Conservation (phyloP, 2,113 vertebrate species). For the Sialia sialis region DNA sequence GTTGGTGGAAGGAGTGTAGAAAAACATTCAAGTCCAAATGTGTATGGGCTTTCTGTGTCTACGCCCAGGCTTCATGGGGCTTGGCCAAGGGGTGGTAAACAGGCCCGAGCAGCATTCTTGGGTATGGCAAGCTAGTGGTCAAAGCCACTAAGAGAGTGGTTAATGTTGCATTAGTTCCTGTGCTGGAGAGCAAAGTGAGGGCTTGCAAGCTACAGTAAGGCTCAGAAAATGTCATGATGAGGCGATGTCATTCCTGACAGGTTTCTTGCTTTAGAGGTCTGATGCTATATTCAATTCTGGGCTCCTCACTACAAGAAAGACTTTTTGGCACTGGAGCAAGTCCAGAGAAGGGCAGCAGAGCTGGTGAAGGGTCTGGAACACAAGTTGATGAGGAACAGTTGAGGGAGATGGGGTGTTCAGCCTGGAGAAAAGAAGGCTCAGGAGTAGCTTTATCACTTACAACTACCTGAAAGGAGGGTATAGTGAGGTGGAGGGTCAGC, state of each 20-base stretch:
- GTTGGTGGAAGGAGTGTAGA: not conserved
- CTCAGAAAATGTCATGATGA: not conserved
- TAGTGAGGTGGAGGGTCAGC: not conserved
- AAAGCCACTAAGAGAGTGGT: not conserved
- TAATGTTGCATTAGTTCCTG: not conserved
- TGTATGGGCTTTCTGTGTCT: not conserved
- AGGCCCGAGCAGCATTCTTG: not conserved
- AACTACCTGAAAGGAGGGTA: not conserved
- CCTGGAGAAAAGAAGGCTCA: not conserved
- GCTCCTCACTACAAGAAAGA: not conserved
- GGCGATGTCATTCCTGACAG: not conserved
- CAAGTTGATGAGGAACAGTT: not conserved
- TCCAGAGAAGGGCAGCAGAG: not conserved
- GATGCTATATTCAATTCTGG: not conserved
- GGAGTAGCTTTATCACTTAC: not conserved
- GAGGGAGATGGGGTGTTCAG: not conserved
- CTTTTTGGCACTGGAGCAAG: not conserved
- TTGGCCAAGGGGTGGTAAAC: not conserved
- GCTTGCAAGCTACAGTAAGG: not conserved
- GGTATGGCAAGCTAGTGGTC: not conserved
- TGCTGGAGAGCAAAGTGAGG: not conserved
- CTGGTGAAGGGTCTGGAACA: not conserved
- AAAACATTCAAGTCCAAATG: not conserved
- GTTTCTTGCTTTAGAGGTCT: not conserved
- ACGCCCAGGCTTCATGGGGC: not conserved